Evolutionary conservation across 2,888 invertebrate genomes (phyloP).

Genomic region (Leucophenga montana): DNA sequence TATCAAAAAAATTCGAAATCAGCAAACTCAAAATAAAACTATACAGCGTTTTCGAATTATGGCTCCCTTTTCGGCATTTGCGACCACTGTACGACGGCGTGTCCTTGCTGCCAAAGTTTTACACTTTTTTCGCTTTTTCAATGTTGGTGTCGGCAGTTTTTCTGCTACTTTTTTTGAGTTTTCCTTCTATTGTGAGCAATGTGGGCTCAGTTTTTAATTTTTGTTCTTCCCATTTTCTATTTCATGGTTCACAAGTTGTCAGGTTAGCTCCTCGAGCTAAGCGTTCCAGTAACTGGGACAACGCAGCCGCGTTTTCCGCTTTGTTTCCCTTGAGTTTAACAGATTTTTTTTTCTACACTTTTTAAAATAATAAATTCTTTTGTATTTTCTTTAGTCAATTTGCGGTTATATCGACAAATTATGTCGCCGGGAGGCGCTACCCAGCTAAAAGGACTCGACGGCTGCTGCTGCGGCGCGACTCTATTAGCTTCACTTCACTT

Average conservation of each 20-base stretch:
- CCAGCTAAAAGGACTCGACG: not conserved
- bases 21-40: too few species aligned
- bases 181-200: conserved; percentile 11
- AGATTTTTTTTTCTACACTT: not conserved
- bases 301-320: conserved; percentile 2
- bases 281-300: conserved; percentile 11
- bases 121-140: conserved; percentile 44
- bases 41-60: too few species aligned
- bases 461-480: too few species aligned
- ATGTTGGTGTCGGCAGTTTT: not conserved
- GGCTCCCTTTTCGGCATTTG: too few species aligned
- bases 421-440: not conserved
- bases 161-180: conserved; percentile 16
- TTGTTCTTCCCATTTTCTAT: conserved; percentile 38
- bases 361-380: conserved; percentile 60
- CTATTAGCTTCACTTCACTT: conserved; percentile 7
- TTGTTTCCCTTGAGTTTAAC: conserved; percentile 1
- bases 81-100: too few species aligned
- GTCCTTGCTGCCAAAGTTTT: conserved; percentile 26
- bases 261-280: conserved; percentile 1
- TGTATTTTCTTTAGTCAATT: conserved; percentile 59
- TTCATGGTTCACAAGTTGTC: conserved; percentile 19
- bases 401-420: conserved; percentile 30
- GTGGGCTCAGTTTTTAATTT: too few species aligned
- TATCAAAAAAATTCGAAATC: too few species aligned